phyloP scores from a whole-genome alignment of 2,113 vertebrate genomes.

The Brienomyrus longianalis region DNA sequence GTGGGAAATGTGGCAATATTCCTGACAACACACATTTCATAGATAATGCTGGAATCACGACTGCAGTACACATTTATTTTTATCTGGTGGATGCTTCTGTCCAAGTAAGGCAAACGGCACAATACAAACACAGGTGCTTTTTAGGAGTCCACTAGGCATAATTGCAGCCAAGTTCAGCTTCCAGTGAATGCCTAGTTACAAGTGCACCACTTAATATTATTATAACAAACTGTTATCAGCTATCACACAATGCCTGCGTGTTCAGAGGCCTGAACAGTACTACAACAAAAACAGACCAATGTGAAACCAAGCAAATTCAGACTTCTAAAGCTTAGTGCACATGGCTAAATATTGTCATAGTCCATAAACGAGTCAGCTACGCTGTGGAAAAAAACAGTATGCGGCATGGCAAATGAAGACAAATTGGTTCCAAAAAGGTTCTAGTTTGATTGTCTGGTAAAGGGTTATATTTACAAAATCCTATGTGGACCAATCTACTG shows the following conservation, averaged over 20 bases:
- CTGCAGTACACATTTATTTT: background rate
- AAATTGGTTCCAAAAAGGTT: background rate
- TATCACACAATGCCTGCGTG: no score
- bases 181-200: background rate
- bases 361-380: background rate
- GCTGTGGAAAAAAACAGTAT: background rate
- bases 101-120: background rate
- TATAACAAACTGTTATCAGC: no score
- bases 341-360: background rate
- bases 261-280: no score
- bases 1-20: background rate
- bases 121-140: background rate
- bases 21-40: background rate
- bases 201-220: background rate
- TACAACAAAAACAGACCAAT: no score
- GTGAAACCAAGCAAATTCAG: background rate
- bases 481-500: background rate
- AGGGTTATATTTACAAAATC: background rate
- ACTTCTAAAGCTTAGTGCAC: background rate
- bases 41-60: background rate
- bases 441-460: background rate
- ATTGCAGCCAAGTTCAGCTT: background rate
- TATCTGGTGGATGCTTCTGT: background rate
- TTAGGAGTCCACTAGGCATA: background rate
- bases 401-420: background rate